phyloP scores from a whole-genome alignment of 2,888 invertebrate genomes.

The Cyclophora albipunctata region DNA sequence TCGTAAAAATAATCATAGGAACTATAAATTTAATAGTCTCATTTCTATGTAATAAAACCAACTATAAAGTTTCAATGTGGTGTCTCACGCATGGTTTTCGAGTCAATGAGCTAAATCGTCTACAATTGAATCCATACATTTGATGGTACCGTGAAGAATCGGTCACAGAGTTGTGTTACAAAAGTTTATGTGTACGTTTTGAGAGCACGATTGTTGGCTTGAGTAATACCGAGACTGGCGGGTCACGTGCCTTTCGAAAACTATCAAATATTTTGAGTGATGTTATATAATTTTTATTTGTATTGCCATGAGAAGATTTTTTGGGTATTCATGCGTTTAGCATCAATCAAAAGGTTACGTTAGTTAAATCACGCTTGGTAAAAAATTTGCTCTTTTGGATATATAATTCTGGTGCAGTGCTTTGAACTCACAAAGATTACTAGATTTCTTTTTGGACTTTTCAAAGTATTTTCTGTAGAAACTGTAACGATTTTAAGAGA shows the following conservation, averaged over 20 bases:
- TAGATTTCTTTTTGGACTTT: too few species aligned
- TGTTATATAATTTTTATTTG: too few species aligned
- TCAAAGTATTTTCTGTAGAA: too few species aligned
- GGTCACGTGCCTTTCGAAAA: constrained; percentile 15
- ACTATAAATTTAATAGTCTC: constrained; percentile 67
- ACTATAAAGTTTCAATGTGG: constrained; percentile 64
- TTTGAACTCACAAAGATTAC: too few species aligned
- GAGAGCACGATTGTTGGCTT: constrained; percentile 23
- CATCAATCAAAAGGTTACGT: too few species aligned
- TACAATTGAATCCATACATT: constrained; percentile 62
- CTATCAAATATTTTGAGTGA: constrained; percentile 2
- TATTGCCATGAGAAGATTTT: too few species aligned
- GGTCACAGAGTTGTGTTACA: constrained; percentile 52
- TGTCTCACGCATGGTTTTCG: constrained; percentile 56
- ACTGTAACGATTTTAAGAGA: too few species aligned
- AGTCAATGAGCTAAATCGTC: constrained; percentile 59
- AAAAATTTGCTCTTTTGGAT: too few species aligned
- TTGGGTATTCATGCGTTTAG: too few species aligned
- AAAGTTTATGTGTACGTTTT: constrained; percentile 34
- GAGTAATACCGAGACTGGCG: constrained; percentile 17
- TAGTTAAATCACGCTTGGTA: too few species aligned
- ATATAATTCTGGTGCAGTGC: too few species aligned
- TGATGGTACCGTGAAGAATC: constrained; percentile 61
- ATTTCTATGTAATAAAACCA: constrained; percentile 66
- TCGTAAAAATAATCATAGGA: constrained; percentile 62